phyloP scores from a whole-genome alignment of 2,113 vertebrate species.

The Setophaga kirtlandii region DNA sequence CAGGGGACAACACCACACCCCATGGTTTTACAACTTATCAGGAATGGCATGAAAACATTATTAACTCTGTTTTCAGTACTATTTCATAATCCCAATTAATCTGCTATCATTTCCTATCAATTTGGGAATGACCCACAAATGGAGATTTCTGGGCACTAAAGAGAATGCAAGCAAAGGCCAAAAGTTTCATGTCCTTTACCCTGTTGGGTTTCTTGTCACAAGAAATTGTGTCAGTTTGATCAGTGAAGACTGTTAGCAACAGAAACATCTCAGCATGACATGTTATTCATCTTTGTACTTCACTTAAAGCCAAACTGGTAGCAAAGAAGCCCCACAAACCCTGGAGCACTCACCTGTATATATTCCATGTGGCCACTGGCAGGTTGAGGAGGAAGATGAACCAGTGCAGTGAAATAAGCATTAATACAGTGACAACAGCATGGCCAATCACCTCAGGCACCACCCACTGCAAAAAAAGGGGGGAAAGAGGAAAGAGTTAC shows the following conservation, averaged over 20 bases:
- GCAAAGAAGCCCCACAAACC: background rate
- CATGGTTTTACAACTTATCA: background rate
- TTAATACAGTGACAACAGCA: constrained; percentile 86
- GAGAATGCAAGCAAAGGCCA: background rate
- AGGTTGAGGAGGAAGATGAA: constrained; percentile 96
- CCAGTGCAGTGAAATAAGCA: constrained; percentile 96
- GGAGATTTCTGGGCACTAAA: background rate
- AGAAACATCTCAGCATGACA: background rate
- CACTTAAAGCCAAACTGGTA: background rate
- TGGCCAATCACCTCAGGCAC: constrained; percentile 91
- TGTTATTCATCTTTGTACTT: background rate
- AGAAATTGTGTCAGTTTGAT: background rate
- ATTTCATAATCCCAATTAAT: background rate
- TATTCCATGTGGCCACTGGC: constrained; percentile 92
- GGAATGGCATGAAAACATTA: background rate
- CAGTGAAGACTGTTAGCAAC: background rate
- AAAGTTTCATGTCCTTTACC: background rate
- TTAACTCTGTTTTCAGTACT: background rate
- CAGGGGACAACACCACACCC: fast-evolving
- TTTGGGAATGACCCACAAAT: background rate
- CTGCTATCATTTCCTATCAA: background rate
- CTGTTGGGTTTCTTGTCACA: background rate
- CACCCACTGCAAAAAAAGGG: constrained; percentile 83
- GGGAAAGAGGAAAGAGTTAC: background rate
- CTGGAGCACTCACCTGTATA: constrained; percentile 85